A percentile compares a stretch with the other conserved stretches of the same genome.
phyloP scores from a whole-genome alignment of 1,140 invertebrate species.

The Harpegnathos saltator region DNA sequence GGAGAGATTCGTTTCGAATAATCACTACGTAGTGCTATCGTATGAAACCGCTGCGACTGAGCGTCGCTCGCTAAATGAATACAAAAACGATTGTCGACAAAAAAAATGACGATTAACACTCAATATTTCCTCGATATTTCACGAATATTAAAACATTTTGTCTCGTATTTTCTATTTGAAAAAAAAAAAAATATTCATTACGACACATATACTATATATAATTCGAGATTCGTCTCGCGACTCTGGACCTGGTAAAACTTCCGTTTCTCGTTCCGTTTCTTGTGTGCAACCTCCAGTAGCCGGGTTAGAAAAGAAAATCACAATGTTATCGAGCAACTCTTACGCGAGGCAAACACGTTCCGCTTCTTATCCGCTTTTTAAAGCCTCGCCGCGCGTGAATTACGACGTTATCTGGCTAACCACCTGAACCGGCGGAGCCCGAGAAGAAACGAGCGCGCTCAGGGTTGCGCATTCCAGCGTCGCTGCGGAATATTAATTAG shows the following conservation, averaged over 20 bases:
- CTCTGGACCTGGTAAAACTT: no score
- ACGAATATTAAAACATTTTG: not conserved
- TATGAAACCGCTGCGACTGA: not conserved
- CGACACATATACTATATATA: no score
- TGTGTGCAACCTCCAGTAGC: no score
- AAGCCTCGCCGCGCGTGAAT: not conserved
- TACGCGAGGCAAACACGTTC: not conserved
- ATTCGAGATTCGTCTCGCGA: no score
- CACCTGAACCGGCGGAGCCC: not conserved
- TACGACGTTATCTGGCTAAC: not conserved
- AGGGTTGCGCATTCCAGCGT: not conserved
- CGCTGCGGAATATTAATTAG: slow-evolving; percentile 40
- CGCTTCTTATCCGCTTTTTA: not conserved
- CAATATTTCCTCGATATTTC: not conserved
- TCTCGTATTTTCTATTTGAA: not conserved
- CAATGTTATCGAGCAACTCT: not conserved
- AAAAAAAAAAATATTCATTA: no score
- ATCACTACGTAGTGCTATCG: slow-evolving; percentile 1
- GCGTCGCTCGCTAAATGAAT: slow-evolving; percentile 10
- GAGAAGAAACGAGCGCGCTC: slow-evolving; percentile 8
- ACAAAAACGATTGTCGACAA: not conserved
- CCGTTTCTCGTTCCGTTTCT: no score
- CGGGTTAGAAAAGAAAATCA: not conserved
- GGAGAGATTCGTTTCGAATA: slow-evolving; percentile 2
- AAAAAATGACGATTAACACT: not conserved